These are phyloP conservation scores for Ferdinandea cuprea DNA, from an alignment of 2,888 invertebrate species.

Conservation along the genomic window DNA sequence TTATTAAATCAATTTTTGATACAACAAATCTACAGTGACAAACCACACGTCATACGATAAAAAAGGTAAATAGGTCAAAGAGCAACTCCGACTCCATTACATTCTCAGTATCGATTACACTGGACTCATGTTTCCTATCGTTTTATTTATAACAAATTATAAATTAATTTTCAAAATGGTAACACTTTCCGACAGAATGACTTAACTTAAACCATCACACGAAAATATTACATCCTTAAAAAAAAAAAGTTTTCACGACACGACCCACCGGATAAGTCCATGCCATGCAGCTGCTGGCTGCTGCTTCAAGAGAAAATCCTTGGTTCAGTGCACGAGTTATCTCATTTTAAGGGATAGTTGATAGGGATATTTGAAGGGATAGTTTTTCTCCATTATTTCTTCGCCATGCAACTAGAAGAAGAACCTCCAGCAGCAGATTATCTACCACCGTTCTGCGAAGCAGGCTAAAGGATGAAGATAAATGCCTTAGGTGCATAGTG, in stretches of 20 bases:
- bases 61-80: too few relatives aligned
- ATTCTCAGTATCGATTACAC: too few relatives aligned
- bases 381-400: slow-evolving; percentile 46
- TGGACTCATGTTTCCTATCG: too few relatives aligned
- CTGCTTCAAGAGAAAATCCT: slow-evolving; percentile 17
- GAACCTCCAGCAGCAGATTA: slow-evolving; percentile 31
- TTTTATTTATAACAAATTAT: background rate
- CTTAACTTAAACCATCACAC: slow-evolving; percentile 11
- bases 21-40: too few relatives aligned
- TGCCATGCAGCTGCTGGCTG: slow-evolving; percentile 48
- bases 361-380: too few relatives aligned
- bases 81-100: too few relatives aligned
- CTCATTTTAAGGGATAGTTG: slow-evolving; percentile 44
- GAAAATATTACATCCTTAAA: slow-evolving; percentile 36
- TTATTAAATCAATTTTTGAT: too few relatives aligned
- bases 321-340: slow-evolving; percentile 51
- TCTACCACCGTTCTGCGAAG: background rate
- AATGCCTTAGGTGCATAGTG: slow-evolving; percentile 32
- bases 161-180: slow-evolving; percentile 25
- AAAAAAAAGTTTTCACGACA: slow-evolving; percentile 19
- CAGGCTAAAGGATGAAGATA: slow-evolving; percentile 31
- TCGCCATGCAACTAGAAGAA: background rate
- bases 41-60: too few relatives aligned
- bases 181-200: slow-evolving; percentile 6
- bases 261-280: background rate